Base-by-base conservation (phyloP, 1,140 invertebrate genomes). In the Laodelphax striatellus region DNA sequence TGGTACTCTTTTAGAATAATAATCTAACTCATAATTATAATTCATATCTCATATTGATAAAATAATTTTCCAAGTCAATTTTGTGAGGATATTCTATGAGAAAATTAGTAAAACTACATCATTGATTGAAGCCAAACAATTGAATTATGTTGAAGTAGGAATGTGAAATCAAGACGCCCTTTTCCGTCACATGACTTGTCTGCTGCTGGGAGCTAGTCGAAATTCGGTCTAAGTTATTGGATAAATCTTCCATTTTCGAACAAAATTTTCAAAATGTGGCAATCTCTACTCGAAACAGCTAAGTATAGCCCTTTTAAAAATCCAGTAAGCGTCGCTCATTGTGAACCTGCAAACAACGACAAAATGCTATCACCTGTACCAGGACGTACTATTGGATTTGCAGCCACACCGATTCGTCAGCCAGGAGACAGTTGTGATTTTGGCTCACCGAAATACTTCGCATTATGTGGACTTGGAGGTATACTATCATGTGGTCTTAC, bases 401-500 rank as follows among this genome's bases (percentile, higher is more conserved):
- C 80, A 2, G 82, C 83, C 31, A 79, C 82, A 31, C 73, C 80
- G 10, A 70, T 77, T 0, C 72, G 71, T 5, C 54, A 55, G 9
- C 60, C 62, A 8, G 65, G 61, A n/a, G 69, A 75, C 64, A 79
- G 78, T 63, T 82, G 80, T 72, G 81, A 81, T 62, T 85, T 79
- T 76, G 86, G 85, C 13, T 83, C 81, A 11, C 67, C 70, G n/a
- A 86, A 88, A 71, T 92, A 82, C 70, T 92, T 86, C 72, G 77
- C 78, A 14, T 72, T 88, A 0, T 91, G 89, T 71, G 85, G 80
- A 13, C 75, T 86, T 65, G 90, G 88, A 53, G 90, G 90, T 59
- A 78, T 89, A 52, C 66, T 88, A 1, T 88, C 87, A 24, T 92
- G 90, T 75, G 90, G 90, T 62, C 67, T 85, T 43, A 83, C 87